Evolutionary conservation across 1,140 invertebrate genomes (phyloP).

Genomic region (Eumaeus atala): DNA sequence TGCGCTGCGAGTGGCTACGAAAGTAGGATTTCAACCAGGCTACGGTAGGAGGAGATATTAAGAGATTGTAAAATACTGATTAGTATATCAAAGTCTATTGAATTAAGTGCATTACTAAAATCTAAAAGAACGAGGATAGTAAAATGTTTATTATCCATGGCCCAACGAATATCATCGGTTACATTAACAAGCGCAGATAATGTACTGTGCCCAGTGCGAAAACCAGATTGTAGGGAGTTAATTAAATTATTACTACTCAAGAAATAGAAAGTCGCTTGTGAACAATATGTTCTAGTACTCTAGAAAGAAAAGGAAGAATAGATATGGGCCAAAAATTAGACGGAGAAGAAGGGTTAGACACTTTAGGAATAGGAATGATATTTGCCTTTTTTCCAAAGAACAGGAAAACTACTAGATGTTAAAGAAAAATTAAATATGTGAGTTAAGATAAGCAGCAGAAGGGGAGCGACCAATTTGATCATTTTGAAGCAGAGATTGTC

Average conservation of each 20-base stretch:
- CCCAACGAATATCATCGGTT: too few species aligned
- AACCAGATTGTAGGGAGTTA: neutral
- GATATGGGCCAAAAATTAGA: slow-evolving; percentile 11
- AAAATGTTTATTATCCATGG: too few species aligned
- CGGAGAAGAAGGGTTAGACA: neutral
- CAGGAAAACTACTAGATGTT: too few species aligned
- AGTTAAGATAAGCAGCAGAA: slow-evolving; percentile 13
- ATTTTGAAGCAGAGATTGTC: too few species aligned
- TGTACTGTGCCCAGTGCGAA: neutral
- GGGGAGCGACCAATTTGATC: slow-evolving; percentile 9
- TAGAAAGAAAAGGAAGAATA: slow-evolving; percentile 9
- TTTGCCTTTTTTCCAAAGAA: too few species aligned
- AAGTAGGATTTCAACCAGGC: slow-evolving; percentile 4
- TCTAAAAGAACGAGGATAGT: too few species aligned
- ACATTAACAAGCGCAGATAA: too few species aligned
- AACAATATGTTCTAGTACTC: slow-evolving; percentile 12
- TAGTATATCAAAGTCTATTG: slow-evolving; percentile 7
- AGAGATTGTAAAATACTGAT: neutral
- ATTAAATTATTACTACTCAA: too few species aligned
- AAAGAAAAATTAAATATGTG: slow-evolving; percentile 16
- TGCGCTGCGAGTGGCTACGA: neutral
- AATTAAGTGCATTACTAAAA: slow-evolving; percentile 11
- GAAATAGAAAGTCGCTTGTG: too few species aligned
- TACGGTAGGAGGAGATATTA: slow-evolving; percentile 7
- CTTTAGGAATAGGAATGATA: slow-evolving; percentile 16